These are phyloP conservation scores for Sminthurides aquaticus DNA, from an alignment of 2,888 invertebrate species.

Conservation along the genomic window DNA sequence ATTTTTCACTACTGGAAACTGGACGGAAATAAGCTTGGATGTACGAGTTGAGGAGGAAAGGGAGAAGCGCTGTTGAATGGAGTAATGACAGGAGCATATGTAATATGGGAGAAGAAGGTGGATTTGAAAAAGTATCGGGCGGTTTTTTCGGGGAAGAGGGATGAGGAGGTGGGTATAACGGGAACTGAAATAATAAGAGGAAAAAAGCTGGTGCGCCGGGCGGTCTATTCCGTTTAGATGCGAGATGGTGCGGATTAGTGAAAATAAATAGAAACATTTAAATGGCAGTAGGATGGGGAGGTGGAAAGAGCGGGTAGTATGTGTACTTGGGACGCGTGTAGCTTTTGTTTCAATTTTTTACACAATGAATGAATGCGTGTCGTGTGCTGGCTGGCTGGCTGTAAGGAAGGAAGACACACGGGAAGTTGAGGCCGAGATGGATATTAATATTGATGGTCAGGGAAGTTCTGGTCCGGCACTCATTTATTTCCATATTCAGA, in stretches of 20 bases:
- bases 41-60: no score
- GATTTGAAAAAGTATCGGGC: not conserved
- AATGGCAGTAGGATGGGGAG: not conserved
- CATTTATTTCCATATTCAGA: constrained; percentile 25
- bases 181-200: not conserved
- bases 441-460: constrained; percentile 28
- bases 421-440: not conserved
- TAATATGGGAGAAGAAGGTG: not conserved
- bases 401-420: not conserved
- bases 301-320: not conserved
- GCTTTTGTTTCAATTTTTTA: constrained; percentile 9
- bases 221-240: not conserved
- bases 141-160: not conserved
- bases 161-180: not conserved
- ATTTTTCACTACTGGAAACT: no score
- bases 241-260: constrained; percentile 3
- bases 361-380: not conserved
- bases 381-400: not conserved
- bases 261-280: constrained; percentile 10
- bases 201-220: not conserved
- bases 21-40: no score
- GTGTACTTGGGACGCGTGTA: not conserved
- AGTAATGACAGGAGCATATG: not conserved
- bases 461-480: constrained; percentile 26
- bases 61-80: no score